Evolutionary conservation across 2,797 vertebrate species (phyloP), one percentile per base, ranked within the genome.

Genomic region (Zenarchopterus dispar): DNA sequence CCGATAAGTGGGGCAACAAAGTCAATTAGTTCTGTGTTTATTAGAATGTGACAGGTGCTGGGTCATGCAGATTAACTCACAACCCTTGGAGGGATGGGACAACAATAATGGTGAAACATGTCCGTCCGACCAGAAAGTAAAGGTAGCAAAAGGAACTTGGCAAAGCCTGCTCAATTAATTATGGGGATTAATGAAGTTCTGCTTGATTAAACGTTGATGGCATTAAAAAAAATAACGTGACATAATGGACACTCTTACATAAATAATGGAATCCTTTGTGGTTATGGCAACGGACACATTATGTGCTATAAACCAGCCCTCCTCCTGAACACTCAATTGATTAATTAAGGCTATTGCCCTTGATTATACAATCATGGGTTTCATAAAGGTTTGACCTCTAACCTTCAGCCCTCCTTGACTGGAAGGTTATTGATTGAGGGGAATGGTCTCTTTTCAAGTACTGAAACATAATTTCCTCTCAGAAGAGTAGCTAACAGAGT

Each of bases 1-100:
- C 80, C 85, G 77, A 90, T 87, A 86, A 89, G 84, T 86, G 79
- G 82, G 81, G 77, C 81, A 86, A 81, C 84, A 90, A 91, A 92
- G 92, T 92, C 93, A 93, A 92, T 94, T 94, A 92, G 91, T 91
- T 91, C 84, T 88, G 84, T 92, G 90, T 92, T 93, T 94, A 93
- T 94, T 93, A 93, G 91, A 90, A 91, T 92, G 90, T 94, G 93
- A 93, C 93, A 94, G 91, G 86, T 88, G 89, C 91, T 88, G 88
- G 92, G 91, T 89, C 91, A 90, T 89, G 91, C 89, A 93, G 91
- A 94, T 93, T 93, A 93, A 92, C 93, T 91, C 90, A 85, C 91
- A 90, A 91, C 91, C 92, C 92, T 91, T 87, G 84, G 88, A 92
- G 92, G 86, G 88, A 93, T 90, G 90, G 88, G 86, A 93, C 91